Percentiles rank a stretch among this genome's conserved stretches.
Conservation (phyloP, 2,113 vertebrate genomes). For the Poeciliopsis retropinna region DNA sequence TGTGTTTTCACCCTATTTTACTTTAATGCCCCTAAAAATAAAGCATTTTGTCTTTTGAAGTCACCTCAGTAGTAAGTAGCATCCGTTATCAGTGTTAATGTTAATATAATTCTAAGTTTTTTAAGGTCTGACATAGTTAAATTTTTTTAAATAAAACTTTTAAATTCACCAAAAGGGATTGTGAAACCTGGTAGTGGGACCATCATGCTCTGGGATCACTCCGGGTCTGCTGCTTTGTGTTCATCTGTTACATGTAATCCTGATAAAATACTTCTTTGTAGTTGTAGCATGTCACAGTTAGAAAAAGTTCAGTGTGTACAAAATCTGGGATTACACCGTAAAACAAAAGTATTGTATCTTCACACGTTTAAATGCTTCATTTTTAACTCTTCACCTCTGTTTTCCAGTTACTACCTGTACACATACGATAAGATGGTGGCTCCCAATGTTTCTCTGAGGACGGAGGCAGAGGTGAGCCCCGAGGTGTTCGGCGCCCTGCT, state of each 20-base stretch:
- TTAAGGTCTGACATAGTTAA: no score
- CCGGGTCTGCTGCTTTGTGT: not conserved
- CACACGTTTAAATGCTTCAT: constrained; percentile 5
- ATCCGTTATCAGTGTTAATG: no score
- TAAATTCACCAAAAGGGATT: no score
- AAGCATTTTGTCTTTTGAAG: no score
- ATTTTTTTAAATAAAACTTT: no score
- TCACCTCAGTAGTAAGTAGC: no score
- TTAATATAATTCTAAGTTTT: no score
- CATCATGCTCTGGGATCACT: not conserved
- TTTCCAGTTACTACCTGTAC: constrained; percentile 91
- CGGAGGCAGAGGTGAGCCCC: constrained; percentile 82
- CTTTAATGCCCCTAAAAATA: no score
- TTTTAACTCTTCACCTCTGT: constrained; percentile 3
- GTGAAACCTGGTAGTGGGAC: not conserved
- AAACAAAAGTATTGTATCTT: not conserved
- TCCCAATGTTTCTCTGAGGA: constrained; percentile 89
- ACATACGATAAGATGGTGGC: constrained; percentile 98
- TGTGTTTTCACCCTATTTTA: no score
- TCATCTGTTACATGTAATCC: not conserved
- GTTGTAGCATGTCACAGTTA: no score
- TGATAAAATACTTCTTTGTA: not conserved
- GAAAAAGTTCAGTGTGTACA: not conserved
- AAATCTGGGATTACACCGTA: not conserved
- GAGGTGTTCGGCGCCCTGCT: constrained; percentile 81